Percentiles rank a stretch among this genome's conserved stretches.
Evolutionary conservation across 2,113 vertebrate genomes (phyloP).

Genomic region (Steatornis caripensis): DNA sequence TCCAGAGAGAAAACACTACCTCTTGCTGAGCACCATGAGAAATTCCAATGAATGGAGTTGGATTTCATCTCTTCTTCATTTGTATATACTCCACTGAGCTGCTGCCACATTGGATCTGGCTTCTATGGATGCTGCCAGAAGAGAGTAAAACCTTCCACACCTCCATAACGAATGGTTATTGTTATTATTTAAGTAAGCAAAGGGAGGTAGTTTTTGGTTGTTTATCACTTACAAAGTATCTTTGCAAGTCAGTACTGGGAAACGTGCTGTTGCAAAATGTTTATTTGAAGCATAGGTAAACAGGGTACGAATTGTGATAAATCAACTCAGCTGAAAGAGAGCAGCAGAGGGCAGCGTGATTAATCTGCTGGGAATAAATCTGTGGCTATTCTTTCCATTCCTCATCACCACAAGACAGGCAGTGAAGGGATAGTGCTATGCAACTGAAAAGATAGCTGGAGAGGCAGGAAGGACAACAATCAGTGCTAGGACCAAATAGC

Average conservation of each 20-base stretch:
- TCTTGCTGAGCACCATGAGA: not conserved
- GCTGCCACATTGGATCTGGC: not conserved
- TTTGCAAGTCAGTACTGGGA: not conserved
- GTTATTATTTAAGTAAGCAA: not conserved
- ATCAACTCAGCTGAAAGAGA: not conserved
- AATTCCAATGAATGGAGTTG: not conserved
- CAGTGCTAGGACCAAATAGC: not conserved
- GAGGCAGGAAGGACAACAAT: not conserved
- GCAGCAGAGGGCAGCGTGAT: conserved; percentile 38
- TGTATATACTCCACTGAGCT: not conserved
- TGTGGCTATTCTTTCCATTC: not conserved
- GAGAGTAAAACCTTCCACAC: not conserved
- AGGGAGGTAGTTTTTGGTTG: not conserved
- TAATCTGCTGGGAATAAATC: not conserved
- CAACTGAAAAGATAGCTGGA: not conserved
- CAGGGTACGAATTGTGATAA: not conserved
- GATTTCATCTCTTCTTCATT: not conserved
- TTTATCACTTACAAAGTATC: not conserved
- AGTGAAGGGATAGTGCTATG: not conserved
- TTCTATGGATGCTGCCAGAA: not conserved
- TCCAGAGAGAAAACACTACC: not conserved
- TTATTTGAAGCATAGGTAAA: not conserved
- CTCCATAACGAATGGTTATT: not conserved
- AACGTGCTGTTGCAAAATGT: not conserved
- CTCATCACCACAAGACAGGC: not conserved